Conservation (phyloP, 1,140 invertebrate species). For the Homarus americanus region DNA sequence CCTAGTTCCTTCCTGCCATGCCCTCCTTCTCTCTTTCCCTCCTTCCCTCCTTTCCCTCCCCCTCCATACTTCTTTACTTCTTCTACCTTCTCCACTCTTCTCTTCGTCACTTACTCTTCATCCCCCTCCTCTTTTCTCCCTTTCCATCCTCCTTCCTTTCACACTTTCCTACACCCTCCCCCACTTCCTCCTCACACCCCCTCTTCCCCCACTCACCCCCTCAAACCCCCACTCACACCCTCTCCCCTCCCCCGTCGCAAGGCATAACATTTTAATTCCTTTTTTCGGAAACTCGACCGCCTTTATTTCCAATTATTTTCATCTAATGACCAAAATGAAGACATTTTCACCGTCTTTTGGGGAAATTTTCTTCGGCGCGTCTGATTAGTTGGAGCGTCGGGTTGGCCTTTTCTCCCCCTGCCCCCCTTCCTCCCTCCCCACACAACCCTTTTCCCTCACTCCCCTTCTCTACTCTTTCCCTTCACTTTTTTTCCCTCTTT, state of each 20-base stretch:
- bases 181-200: background rate
- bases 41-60: background rate
- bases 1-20: background rate
- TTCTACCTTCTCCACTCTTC: too few species aligned
- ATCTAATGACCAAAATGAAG: constrained; percentile 44
- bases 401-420: constrained; percentile 11
- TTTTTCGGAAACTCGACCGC: constrained; percentile 24
- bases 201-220: constrained; percentile 14
- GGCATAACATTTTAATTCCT: constrained; percentile 56
- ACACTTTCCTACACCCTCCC: background rate
- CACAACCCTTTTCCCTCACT: background rate
- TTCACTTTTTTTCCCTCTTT: background rate
- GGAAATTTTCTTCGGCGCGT: constrained; percentile 30
- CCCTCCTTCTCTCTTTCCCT: background rate
- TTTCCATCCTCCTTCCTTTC: background rate
- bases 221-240: background rate
- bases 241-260: background rate
- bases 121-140: background rate
- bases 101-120: too few species aligned
- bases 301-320: constrained; percentile 50
- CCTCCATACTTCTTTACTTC: too few species aligned
- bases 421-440: background rate
- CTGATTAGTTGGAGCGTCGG: background rate
- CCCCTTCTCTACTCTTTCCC: background rate
- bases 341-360: constrained; percentile 24